Evolutionary conservation across 2,888 invertebrate species (phyloP), one percentile per base, ranked within the genome.

Genomic region (Molorchus minor): DNA sequence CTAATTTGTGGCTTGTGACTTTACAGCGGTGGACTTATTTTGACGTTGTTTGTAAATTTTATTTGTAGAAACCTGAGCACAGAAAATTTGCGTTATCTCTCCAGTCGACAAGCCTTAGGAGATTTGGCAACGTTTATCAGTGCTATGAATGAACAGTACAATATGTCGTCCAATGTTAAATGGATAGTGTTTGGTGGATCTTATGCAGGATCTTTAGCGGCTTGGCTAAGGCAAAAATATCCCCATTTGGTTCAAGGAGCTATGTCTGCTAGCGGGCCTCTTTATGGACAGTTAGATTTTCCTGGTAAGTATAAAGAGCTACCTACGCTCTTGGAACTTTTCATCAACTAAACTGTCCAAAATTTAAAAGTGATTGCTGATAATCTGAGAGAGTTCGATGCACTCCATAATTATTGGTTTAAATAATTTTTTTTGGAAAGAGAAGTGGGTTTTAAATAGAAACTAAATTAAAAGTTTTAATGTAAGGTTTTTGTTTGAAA

Each of bases 101-200:
- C 85, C 40, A 91, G 91, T 0, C 85, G 88, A 64, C 91, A 92
- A 79, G 92, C 92, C 0, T 80, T 92, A 61, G 93, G 91, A 0
- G 96, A 97, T 80, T 81, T 94, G 54, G 94, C 94, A 0, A 82
- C 85, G 67, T 96, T 97, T 73, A 90, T 94, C 19, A 78, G 79
- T 43, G 83, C 82, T 19, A 92, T 92, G 86, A 90, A 88, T 67
- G 74, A 79, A 0, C 76, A 84, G 62, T 86, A 86, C 69, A 83
- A 86, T 30, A 79, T 92, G 15, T 75, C 81, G 7, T 75, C 78
- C 1, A 78, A 83, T 3, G 83, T 83, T 25, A 92, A 91, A 77
- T 95, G 95, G 93, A 88, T 97, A 64, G 89, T 88, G 0, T 96
- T 96, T 78, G 97, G 97, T 10, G 96, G 96, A 1, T 95, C 95